Conservation (phyloP, 64 coral and sea anemone genomes). For the Catalaphyllia jardinei region DNA sequence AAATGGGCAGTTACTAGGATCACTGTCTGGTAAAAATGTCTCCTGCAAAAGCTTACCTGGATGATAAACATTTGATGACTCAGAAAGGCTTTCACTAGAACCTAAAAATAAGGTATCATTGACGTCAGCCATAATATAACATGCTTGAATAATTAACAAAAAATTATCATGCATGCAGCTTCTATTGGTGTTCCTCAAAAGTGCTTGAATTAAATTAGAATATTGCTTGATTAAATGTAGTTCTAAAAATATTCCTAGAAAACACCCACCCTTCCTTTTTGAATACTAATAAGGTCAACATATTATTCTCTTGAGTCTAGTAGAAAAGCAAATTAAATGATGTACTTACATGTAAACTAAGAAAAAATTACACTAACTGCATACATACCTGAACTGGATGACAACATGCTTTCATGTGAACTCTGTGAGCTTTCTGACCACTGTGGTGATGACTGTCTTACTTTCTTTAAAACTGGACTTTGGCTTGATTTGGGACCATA, state of each 20-base stretch:
- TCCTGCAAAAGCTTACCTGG: neutral
- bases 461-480: slow-evolving; percentile 32
- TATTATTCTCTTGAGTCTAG: neutral
- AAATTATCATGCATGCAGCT: too few relatives aligned
- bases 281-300: neutral
- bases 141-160: too few relatives aligned
- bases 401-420: slow-evolving; percentile 22
- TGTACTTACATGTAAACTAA: neutral
- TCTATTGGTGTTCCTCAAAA: too few relatives aligned
- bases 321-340: neutral
- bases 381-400: slow-evolving; percentile 7
- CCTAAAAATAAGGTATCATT: neutral
- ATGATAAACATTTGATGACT: neutral
- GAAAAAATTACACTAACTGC: neutral
- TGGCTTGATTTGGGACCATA: slow-evolving; percentile 11
- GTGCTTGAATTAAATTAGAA: too few relatives aligned
- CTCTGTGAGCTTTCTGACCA: slow-evolving; percentile 35
- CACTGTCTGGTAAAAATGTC: too few relatives aligned
- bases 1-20: too few relatives aligned
- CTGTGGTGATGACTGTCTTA: slow-evolving; percentile 19
- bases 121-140: neutral
- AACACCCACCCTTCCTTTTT: too few relatives aligned
- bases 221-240: too few relatives aligned
- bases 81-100: slow-evolving; percentile 32
- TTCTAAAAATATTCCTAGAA: too few relatives aligned